Conservation (phyloP, 2,113 vertebrate genomes). For the Petaurus breviceps region DNA sequence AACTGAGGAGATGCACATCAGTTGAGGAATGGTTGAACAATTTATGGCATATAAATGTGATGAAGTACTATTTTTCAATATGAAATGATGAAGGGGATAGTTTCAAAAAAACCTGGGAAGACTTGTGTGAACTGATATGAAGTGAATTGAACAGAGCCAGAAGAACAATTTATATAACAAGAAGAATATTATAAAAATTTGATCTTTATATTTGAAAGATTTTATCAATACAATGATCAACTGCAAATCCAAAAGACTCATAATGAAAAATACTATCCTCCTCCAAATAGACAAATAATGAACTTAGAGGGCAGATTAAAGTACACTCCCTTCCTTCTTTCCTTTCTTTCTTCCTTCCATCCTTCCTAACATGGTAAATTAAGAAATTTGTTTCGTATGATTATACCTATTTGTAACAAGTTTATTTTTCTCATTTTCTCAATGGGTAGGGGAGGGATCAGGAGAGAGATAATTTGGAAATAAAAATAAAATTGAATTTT, state of each 20-base stretch:
- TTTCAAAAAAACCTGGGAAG: background rate
- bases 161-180: background rate
- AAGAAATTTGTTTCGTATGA: background rate
- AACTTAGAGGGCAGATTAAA: background rate
- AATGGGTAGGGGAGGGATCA: background rate
- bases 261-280: background rate
- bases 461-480: background rate
- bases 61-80: background rate
- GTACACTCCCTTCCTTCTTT: background rate
- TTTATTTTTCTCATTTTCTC: background rate
- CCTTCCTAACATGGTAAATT: background rate
- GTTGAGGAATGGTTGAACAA: background rate
- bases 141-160: background rate
- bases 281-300: background rate
- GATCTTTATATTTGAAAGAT: background rate
- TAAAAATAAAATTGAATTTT: background rate
- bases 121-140: background rate
- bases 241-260: background rate
- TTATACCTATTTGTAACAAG: background rate
- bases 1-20: background rate
- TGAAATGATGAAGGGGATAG: background rate
- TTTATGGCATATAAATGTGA: background rate
- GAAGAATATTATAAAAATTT: background rate
- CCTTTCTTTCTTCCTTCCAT: background rate
- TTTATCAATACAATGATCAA: background rate